These are phyloP conservation scores for Rhipidura dahli DNA, from an alignment of 2,113 vertebrate species.

Conservation along the genomic window DNA sequence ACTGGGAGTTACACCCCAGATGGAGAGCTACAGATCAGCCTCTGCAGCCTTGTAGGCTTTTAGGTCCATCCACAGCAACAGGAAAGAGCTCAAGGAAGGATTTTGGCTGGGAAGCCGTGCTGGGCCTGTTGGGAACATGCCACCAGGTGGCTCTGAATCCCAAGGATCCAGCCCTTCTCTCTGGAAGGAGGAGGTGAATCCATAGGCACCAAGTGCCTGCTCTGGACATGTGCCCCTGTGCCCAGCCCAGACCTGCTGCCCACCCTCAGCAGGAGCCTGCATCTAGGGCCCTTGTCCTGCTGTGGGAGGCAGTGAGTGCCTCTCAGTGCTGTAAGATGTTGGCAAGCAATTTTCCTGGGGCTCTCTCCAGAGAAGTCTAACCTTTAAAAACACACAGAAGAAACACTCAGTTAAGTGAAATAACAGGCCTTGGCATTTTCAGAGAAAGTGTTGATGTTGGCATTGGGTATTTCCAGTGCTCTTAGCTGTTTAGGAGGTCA, in stretches of 20 bases:
- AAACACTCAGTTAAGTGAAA: slow-evolving; percentile 16
- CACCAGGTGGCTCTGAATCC: slow-evolving; percentile 58
- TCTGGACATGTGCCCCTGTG: accelerated
- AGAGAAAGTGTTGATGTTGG: slow-evolving; percentile 1
- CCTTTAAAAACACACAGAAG: slow-evolving; percentile 31
- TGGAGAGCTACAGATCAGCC: not conserved
- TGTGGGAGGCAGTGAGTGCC: not conserved
- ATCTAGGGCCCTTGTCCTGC: not conserved
- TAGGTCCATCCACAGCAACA: not conserved
- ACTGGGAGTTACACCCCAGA: not conserved
- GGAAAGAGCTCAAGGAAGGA: not conserved
- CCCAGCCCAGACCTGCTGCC: not conserved
- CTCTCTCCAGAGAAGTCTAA: slow-evolving; percentile 2
- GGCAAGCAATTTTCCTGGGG: not conserved
- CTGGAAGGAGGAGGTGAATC: not conserved
- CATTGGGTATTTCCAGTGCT: slow-evolving; percentile 39
- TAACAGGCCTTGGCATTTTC: slow-evolving; percentile 47
- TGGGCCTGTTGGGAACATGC: not conserved
- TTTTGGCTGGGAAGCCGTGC: not conserved
- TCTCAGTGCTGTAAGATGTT: not conserved
- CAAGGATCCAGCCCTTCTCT: not conserved
- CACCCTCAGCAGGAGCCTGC: not conserved
- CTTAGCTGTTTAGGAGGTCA: slow-evolving; percentile 9
- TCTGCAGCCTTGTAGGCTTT: not conserved
- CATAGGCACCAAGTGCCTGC: not conserved